A percentile compares a stretch with the other conserved stretches of the same genome.
These are phyloP conservation scores for Potamilus streckersoni DNA, from an alignment of 1,140 invertebrate genomes.

Conservation along the genomic window DNA sequence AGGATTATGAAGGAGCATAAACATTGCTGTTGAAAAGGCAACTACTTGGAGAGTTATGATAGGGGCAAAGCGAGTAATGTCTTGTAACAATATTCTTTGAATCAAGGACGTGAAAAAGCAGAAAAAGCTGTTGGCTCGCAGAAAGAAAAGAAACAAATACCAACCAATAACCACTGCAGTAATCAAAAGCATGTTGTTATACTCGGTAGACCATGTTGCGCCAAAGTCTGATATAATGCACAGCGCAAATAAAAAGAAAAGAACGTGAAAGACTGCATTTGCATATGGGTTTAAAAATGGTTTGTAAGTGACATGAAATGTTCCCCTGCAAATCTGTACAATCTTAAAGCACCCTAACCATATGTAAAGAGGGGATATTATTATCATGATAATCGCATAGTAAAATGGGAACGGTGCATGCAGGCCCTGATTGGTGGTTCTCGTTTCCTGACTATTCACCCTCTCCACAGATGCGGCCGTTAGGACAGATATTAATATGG, in stretches of 20 bases:
- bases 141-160: conserved; percentile 41
- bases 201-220: not conserved
- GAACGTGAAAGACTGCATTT: conserved; percentile 25
- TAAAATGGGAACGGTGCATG: not conserved
- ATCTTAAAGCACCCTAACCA: not conserved
- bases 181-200: conserved; percentile 24
- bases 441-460: not conserved
- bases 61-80: conserved; percentile 35
- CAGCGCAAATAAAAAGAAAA: conserved; percentile 39
- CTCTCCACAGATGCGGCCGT: conserved; percentile 31
- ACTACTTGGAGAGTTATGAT: conserved; percentile 40
- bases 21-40: conserved; percentile 47
- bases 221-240: conserved; percentile 36
- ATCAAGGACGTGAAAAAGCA: conserved; percentile 47
- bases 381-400: conserved; percentile 18
- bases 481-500: conserved; percentile 23
- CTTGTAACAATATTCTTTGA: conserved; percentile 37
- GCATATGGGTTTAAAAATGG: conserved; percentile 17
- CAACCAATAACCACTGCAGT: conserved; percentile 37
- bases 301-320: not conserved
- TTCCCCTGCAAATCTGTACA: not conserved
- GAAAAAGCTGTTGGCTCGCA: conserved; percentile 30
- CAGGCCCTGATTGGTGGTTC: not conserved
- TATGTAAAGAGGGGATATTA: conserved; percentile 26
- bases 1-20: conserved; percentile 18